Conservation (phyloP, 1,140 invertebrate species). For the Harpegnathos saltator region DNA sequence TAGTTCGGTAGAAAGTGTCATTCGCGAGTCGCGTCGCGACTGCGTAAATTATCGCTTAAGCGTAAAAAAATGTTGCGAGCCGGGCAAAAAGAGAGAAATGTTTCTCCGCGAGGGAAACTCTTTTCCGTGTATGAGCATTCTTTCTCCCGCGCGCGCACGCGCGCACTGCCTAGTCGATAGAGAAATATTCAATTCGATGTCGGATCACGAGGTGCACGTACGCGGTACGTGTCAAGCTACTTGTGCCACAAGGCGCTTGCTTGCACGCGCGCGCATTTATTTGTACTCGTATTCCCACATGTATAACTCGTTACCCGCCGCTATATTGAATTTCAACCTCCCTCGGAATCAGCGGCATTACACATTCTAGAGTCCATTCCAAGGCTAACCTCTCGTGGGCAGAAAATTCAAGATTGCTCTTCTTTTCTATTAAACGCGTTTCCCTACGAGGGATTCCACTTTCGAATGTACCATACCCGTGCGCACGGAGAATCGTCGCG, state of each 20-base stretch:
- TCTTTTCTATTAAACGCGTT: constrained; percentile 54
- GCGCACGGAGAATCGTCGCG: not conserved
- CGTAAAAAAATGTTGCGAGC: constrained; percentile 19
- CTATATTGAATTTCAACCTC: constrained; percentile 53
- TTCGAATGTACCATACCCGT: not conserved
- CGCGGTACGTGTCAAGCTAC: constrained; percentile 32
- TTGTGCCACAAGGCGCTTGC: constrained; percentile 27
- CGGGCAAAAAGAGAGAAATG: not conserved
- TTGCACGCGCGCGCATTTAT: constrained; percentile 22
- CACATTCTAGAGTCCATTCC: constrained; percentile 42
- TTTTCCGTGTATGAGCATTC: too few relatives aligned
- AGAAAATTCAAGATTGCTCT: constrained; percentile 52
- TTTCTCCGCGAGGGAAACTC: not conserved
- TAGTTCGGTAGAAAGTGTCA: constrained; percentile 2
- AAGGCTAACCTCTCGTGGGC: constrained; percentile 46
- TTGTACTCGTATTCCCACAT: constrained; percentile 25
- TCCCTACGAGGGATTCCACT: constrained; percentile 25
- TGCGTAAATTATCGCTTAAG: not conserved
- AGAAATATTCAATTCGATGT: constrained; percentile 45
- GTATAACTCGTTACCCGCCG: constrained; percentile 34
- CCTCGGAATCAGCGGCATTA: constrained; percentile 39
- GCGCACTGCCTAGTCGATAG: not conserved
- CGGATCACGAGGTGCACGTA: constrained; percentile 11
- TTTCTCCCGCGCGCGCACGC: not conserved
- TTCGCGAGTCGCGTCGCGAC: constrained; percentile 10